Base-by-base conservation (phyloP, 2,797 vertebrate genomes). In the Typhlichthys subterraneus region DNA sequence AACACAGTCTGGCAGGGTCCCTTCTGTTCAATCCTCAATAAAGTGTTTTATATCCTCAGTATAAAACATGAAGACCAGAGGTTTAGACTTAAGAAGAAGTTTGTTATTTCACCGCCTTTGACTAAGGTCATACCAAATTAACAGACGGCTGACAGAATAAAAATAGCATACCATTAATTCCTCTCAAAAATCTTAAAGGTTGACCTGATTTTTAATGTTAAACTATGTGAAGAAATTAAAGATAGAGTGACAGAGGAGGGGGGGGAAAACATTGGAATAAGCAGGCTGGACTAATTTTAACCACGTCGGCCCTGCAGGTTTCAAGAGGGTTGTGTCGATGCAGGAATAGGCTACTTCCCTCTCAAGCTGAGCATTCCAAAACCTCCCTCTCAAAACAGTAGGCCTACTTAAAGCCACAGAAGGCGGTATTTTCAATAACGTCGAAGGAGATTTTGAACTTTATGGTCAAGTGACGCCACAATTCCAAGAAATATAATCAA, bases 41-140 rank as follows among this genome's bases (percentile, higher is more conserved):
- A 80, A 59, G 33, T 38, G 33, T 38, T 38, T 38, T 38, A 9
- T 38, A 38, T 38, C 33, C 7, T 38, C 7, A 85, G 79, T 81
- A 80, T 81, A 85, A 82, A 77, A 33, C 53, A 12, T 67, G 81
- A 84, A 85, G 88, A 90, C 72, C 85, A 76, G 75, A 74, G 83
- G 81, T 76, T 85, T 85, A 85, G 87, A 88, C 86, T 88, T 86
- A 78, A 89, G 85, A 88, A 89, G 88, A 86, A 90, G 89, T 92
- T 92, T 92, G 90, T 92, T 91, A 91, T 92, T 90, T 81, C 89
- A 55, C 87, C 90, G 92, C 92, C 91, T 93, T 93, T 93, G 91
- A 94, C 91, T 92, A 93, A 93, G 93, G 93, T 94, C 93, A 93
- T 90, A 91, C 87, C 90, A 94, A 94, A 94, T 94, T 93, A 94